Evolutionary conservation across 2,113 vertebrate genomes (phyloP), one percentile per base, ranked within the genome.

Genomic region (Saccopteryx leptura): DNA sequence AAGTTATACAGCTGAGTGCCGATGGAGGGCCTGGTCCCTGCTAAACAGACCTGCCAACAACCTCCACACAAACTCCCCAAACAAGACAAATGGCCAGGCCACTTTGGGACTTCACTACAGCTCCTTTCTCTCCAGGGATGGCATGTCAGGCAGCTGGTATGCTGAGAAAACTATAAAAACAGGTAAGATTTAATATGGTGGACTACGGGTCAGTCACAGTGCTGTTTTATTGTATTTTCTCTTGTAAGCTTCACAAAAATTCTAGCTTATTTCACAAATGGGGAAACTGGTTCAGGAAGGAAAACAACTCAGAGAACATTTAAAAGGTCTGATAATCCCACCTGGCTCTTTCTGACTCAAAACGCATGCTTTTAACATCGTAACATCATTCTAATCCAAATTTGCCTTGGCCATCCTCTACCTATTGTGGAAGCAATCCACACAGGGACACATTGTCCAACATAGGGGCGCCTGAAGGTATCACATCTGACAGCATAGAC

Each of bases 1-100:
- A 46, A 94, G 60, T 61, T 91, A 84, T 24, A n/a, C 50, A 92
- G 90, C 50, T n/a, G 33, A 92, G 56, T 79, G 71, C 81, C 84
- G 85, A 63, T 0, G 0, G 13, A 85, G 48, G 61, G 2, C 60
- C 18, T 9, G 7, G 17, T 90, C 95, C 89, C 4, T 0, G 19
- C 88, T 90, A 13, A 79, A 93, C 48, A 90, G 94, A 63, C 60
- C 66, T 66, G 48, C 88, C 84, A 66, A 23, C 7, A 60, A 72
- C 46, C 21, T 68, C 19, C 2, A 7, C 80, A 91, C 74, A 74
- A 46, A 48, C 4, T 17, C 9, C n/a, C 60, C 15, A 52, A 74
- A 83, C 63, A 11, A 74, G 54, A 81, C 76, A 48, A 94, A 78
- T 78, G 94, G 54, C 46, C 78, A 13, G 80, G 31, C 71, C 19